Evolutionary conservation across 2,888 invertebrate species (phyloP), one percentile per base, ranked within the genome.

Genomic region (Papilio elwesi): DNA sequence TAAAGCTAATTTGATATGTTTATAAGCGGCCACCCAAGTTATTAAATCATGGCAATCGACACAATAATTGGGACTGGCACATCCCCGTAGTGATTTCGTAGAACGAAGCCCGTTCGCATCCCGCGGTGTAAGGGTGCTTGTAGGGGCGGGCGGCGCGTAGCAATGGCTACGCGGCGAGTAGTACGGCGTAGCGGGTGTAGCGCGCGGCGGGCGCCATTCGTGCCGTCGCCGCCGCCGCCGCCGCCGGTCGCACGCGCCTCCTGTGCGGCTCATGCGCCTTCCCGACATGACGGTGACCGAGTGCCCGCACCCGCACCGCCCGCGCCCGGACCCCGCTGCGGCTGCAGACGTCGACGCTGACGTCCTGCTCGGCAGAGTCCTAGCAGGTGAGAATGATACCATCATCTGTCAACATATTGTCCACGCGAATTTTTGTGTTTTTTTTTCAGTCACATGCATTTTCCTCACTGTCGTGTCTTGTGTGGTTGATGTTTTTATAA

Each of bases 171-270:
- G 89, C 90, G 90, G 88, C 88, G 85, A 80, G 86, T 89, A 86
- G 86, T 83, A 83, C 82, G 82, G 83, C 85, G 82, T 78, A 85
- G 86, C 89, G 68, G 87, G 84, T 90, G 87, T 90, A 90, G 92
- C 88, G 84, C 85, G 81, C 81, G 82, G 79, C 84, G 87, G 87
- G 86, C 88, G 92, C 90, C 94, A 92, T 91, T 92, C 92, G 91
- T 86, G 92, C 84, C 83, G 85, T 84, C 89, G 90, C 91, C 92
- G 92, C 89, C 83, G 85, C 85, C 89, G 90, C 91, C 92, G 92
- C 89, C 92, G 91, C 86, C 91, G 91, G 89, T 85, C 90, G 87
- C 92, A 92, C 92, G 92, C 92, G 92, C 86, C 80, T 85, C 77
- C 78, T 79, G 78, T 82, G 88, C 86, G 90, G 87, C 85, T 84